Evolutionary conservation across 2,888 invertebrate genomes (phyloP).

Genomic region (Melanchra persicariae): DNA sequence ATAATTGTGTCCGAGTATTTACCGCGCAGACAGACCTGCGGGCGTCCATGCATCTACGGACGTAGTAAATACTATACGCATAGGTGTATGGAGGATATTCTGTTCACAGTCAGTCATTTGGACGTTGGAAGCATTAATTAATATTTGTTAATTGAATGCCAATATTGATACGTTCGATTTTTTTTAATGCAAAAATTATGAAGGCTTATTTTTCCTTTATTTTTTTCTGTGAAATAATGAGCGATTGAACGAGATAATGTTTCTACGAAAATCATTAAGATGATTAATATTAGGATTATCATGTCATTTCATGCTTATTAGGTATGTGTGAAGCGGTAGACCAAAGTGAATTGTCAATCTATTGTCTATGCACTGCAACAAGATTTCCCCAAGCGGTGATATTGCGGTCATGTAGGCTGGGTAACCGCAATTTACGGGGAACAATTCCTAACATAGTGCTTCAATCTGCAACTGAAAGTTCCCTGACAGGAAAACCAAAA

Average conservation of each 20-base stretch:
- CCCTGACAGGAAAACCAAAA: background rate
- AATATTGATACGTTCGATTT: background rate
- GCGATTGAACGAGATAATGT: background rate
- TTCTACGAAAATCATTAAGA: background rate
- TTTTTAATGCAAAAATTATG: background rate
- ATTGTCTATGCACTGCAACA: background rate
- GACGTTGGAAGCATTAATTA: conserved; percentile 20
- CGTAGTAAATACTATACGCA: background rate
- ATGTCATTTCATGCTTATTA: background rate
- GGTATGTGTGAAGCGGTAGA: background rate
- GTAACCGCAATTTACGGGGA: background rate
- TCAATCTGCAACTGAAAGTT: conserved; percentile 3
- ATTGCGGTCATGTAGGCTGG: background rate
- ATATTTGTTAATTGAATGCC: conserved; percentile 21
- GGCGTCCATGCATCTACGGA: conserved; percentile 32
- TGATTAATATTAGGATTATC: too few species aligned
- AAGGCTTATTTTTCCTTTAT: background rate
- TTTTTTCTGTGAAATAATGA: background rate
- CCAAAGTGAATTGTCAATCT: background rate
- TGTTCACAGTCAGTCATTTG: conserved; percentile 38
- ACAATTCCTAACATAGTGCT: background rate
- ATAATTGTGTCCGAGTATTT: conserved; percentile 63
- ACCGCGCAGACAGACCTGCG: conserved; percentile 53
- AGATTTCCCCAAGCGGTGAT: background rate
- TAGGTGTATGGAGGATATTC: conserved; percentile 1